Conservation (phyloP, 2,888 invertebrate species). For the Noctua fimbriata region DNA sequence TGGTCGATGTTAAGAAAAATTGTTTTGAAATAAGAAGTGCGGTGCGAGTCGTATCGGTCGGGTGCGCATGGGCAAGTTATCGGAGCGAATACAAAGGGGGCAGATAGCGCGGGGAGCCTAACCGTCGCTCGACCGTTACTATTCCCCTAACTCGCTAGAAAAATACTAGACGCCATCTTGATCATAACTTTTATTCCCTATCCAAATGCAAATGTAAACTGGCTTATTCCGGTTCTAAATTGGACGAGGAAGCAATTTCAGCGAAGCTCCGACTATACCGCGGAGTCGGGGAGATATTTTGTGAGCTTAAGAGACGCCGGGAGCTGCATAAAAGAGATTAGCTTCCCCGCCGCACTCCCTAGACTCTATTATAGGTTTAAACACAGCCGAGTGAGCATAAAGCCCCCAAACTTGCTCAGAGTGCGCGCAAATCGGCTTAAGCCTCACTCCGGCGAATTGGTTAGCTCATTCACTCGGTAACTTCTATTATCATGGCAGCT, state of each 20-base stretch:
- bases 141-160: slow-evolving; percentile 88
- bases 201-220: slow-evolving; percentile 76
- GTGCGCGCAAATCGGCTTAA: slow-evolving; percentile 84
- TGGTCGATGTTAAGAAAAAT: slow-evolving; percentile 79
- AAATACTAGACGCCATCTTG: slow-evolving; percentile 89
- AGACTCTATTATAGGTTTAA: slow-evolving; percentile 81
- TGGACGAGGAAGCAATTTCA: slow-evolving; percentile 81
- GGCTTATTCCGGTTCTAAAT: slow-evolving; percentile 79
- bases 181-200: slow-evolving; percentile 75
- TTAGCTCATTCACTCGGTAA: slow-evolving; percentile 66
- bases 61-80: slow-evolving; percentile 90
- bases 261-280: slow-evolving; percentile 69
- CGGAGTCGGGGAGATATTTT: slow-evolving; percentile 72
- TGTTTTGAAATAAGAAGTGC: slow-evolving; percentile 87
- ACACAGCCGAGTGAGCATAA: slow-evolving; percentile 74
- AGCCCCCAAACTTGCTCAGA: slow-evolving; percentile 78
- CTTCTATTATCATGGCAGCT: slow-evolving; percentile 61
- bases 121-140: slow-evolving; percentile 90
- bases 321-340: slow-evolving; percentile 83
- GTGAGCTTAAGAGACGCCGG: slow-evolving; percentile 73
- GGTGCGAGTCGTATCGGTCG: slow-evolving; percentile 88
- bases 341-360: slow-evolving; percentile 75
- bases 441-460: slow-evolving; percentile 78
- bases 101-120: slow-evolving; percentile 90
- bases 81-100: slow-evolving; percentile 90